A percentile compares a stretch with the other conserved stretches of the same genome.
Evolutionary conservation across 2,113 vertebrate species (phyloP).

Genomic region (Bufo gargarizans): DNA sequence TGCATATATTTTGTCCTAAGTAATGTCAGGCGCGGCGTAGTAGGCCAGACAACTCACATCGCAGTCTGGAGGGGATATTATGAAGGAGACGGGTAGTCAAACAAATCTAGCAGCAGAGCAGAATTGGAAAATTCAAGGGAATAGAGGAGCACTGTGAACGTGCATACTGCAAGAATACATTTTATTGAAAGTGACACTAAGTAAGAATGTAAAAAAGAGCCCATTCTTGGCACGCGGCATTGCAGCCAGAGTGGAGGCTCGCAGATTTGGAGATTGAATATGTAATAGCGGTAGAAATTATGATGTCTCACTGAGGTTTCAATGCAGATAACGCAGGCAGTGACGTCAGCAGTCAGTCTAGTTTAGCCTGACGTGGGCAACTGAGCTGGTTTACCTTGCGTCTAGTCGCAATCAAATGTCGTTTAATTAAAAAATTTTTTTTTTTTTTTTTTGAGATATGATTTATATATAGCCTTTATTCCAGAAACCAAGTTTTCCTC

Average conservation of each 20-base stretch:
- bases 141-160: constrained; percentile 32
- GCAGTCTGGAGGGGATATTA: constrained; percentile 41
- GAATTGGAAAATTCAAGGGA: constrained; percentile 30
- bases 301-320: constrained; percentile 31
- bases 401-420: constrained; percentile 68
- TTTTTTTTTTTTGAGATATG: constrained; percentile 63
- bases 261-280: constrained; percentile 48
- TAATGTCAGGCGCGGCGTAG: not conserved
- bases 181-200: constrained; percentile 57
- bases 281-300: constrained; percentile 37
- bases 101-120: constrained; percentile 37
- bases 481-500: no score
- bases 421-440: constrained; percentile 73
- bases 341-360: constrained; percentile 54
- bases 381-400: constrained; percentile 63
- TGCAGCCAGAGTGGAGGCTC: constrained; percentile 22
- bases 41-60: constrained; percentile 19
- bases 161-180: constrained; percentile 33
- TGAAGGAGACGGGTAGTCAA: constrained; percentile 27
- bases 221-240: constrained; percentile 35
- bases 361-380: constrained; percentile 39
- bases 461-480: no score
- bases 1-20: constrained; percentile 31
- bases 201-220: constrained; percentile 27
- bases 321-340: constrained; percentile 47